phyloP scores from a whole-genome alignment of 35 echinoderm and acorn worm genomes.

The Apostichopus californicus region DNA sequence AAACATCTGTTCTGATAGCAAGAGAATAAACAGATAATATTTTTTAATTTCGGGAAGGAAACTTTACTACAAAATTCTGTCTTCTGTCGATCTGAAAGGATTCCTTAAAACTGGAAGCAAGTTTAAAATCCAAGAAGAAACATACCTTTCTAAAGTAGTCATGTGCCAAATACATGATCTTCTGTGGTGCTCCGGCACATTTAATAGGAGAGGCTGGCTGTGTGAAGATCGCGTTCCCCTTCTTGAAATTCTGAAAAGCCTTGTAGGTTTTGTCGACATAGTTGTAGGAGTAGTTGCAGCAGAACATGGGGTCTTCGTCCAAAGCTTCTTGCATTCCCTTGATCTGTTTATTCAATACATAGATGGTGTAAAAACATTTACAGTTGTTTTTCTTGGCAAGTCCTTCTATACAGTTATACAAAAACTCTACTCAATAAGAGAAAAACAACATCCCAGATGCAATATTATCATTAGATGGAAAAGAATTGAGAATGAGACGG shows the following conservation, averaged over 20 bases:
- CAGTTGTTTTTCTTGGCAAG: too few species aligned
- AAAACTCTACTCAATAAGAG: too few species aligned
- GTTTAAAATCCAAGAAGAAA: not conserved
- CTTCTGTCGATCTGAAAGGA: too few species aligned
- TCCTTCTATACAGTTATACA: too few species aligned
- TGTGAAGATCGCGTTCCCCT: conserved; percentile 96
- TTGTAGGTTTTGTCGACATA: conserved; percentile 85
- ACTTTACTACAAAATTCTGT: too few species aligned
- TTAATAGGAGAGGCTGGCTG: conserved; percentile 86
- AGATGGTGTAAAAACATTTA: too few species aligned
- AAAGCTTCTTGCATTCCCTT: conserved; percentile 87
- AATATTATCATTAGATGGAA: too few species aligned
- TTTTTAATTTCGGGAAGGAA: too few species aligned
- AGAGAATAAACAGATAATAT: too few species aligned
- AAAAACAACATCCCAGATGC: too few species aligned
- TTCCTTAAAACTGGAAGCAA: not conserved
- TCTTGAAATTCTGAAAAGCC: conserved; percentile 89
- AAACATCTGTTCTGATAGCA: too few species aligned
- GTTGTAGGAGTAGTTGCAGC: conserved; percentile 90
- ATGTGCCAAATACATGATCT: conserved; percentile 97
- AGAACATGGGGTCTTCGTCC: conserved; percentile 86
- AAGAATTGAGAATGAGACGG: too few species aligned
- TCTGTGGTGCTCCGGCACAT: conserved; percentile 98
- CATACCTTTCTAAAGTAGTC: conserved; percentile 91
- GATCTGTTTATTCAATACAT: conserved; percentile 52